Conservation (phyloP, 2,113 vertebrate genomes). For the Setophaga coronata region DNA sequence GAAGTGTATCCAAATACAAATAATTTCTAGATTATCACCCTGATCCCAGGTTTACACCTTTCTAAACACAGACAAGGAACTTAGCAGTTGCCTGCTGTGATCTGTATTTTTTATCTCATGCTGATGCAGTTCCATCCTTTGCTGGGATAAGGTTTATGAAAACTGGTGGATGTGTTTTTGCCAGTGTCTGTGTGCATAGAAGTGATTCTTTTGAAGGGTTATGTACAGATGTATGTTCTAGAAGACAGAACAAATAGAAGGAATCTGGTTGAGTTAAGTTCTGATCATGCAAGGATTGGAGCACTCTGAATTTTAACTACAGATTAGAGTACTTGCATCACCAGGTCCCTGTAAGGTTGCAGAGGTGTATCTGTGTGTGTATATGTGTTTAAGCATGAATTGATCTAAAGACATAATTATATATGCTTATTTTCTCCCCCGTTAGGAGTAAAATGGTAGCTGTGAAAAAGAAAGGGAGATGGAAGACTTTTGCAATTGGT, state of each 20-base stretch:
- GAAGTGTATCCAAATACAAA: not conserved
- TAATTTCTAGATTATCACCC: not conserved
- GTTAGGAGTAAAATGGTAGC: not conserved
- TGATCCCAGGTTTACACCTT: not conserved
- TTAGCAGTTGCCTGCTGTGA: not conserved
- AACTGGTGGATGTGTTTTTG: not conserved
- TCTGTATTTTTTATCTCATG: not conserved
- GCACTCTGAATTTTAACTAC: not conserved
- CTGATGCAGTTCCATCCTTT: not conserved
- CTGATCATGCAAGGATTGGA: not conserved
- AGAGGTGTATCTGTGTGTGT: not conserved
- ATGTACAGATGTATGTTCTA: not conserved
- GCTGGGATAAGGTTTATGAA: not conserved
- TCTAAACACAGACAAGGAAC: not conserved
- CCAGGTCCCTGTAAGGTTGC: not conserved
- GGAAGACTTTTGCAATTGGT: not conserved
- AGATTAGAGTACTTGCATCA: not conserved
- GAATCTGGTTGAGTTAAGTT: not conserved
- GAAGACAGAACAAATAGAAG: not conserved
- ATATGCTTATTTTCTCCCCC: not conserved
- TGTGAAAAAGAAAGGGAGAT: not conserved
- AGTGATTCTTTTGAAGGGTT: not conserved
- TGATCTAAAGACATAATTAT: not conserved
- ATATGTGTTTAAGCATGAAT: not conserved
- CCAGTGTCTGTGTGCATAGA: accelerated